Conservation (phyloP, 1,140 invertebrate genomes). For the Brachionus plicatilis region DNA sequence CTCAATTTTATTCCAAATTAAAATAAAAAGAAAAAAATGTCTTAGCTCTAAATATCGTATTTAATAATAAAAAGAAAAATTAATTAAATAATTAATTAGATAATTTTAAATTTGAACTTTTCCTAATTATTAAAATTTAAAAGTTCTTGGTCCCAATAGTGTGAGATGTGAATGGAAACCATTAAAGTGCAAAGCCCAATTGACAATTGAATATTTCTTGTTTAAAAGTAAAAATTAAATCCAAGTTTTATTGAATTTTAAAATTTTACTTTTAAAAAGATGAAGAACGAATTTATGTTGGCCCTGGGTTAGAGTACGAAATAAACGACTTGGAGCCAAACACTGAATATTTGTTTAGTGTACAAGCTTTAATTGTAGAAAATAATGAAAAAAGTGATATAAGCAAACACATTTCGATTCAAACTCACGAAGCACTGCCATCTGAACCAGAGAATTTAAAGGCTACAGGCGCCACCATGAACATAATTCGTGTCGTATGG, state of each 20-base stretch:
- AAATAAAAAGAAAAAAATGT: background rate
- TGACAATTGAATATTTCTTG: background rate
- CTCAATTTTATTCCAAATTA: background rate
- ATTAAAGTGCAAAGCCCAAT: background rate
- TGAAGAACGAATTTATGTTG: background rate
- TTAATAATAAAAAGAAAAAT: too few relatives aligned
- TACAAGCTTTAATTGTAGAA: slow-evolving; percentile 13
- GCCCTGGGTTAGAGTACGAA: background rate
- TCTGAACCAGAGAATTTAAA: slow-evolving; percentile 23
- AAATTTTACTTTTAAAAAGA: background rate
- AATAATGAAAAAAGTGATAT: slow-evolving; percentile 17
- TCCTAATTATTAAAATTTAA: background rate
- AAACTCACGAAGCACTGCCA: slow-evolving; percentile 9
- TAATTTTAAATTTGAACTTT: background rate
- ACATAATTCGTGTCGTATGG: background rate
- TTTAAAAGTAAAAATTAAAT: background rate
- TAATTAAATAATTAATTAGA: too few relatives aligned
- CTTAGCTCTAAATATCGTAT: too few relatives aligned
- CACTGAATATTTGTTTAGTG: slow-evolving; percentile 12
- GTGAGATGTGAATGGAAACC: background rate
- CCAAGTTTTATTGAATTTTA: background rate
- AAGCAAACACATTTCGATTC: background rate
- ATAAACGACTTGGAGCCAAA: slow-evolving; percentile 10
- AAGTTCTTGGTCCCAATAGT: background rate
- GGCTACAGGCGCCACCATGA: background rate